These are phyloP conservation scores for Chionis minor DNA, from an alignment of 2,113 vertebrate species.

Conservation along the genomic window DNA sequence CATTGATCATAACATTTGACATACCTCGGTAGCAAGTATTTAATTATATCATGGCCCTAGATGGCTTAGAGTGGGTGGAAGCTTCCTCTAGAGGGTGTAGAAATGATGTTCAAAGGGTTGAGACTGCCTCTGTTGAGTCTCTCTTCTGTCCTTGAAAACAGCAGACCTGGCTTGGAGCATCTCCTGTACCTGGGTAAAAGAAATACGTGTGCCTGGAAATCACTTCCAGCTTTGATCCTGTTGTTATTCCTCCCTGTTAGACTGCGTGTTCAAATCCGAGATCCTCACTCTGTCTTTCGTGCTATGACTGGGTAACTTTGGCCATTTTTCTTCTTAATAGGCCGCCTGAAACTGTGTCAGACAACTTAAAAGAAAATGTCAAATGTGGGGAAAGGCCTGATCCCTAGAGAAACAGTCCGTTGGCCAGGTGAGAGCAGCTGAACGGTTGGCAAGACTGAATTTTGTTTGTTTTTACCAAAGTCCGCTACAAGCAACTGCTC, in stretches of 20 bases:
- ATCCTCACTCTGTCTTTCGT: neutral
- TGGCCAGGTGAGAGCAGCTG: neutral
- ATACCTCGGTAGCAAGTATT: fast-evolving
- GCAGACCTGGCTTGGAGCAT: neutral
- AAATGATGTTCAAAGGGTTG: neutral
- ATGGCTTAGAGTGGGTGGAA: neutral
- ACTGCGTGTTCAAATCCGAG: neutral
- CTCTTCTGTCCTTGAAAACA: neutral
- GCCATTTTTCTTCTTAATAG: neutral
- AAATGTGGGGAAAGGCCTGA: neutral
- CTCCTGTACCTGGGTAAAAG: neutral
- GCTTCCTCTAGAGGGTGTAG: neutral
- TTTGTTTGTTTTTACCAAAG: neutral
- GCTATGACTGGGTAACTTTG: neutral
- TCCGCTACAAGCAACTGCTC: neutral
- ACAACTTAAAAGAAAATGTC: neutral
- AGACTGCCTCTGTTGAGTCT: neutral
- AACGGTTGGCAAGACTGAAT: neutral
- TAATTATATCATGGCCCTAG: neutral
- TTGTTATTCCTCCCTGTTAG: neutral
- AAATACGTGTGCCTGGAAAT: neutral
- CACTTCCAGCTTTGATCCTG: neutral
- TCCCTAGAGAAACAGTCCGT: neutral
- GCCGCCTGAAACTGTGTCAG: neutral
- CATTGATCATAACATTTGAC: neutral